phyloP scores from a whole-genome alignment of 2,797 vertebrate species.

The Caiman crocodilus region DNA sequence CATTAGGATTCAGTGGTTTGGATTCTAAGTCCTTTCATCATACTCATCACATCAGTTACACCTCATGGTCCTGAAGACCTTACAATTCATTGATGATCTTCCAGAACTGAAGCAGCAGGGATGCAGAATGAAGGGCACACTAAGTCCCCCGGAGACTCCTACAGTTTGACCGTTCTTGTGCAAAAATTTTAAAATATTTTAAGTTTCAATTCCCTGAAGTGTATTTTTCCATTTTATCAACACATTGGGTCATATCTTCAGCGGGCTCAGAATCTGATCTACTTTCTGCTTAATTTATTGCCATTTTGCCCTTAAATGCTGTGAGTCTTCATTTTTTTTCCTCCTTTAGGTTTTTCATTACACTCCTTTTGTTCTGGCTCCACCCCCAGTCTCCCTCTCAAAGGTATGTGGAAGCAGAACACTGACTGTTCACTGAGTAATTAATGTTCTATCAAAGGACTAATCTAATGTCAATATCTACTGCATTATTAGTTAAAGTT shows the following conservation, averaged over 20 bases:
- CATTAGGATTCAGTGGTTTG: neutral
- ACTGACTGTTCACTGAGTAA: neutral
- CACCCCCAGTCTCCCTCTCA: neutral
- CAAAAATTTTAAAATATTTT: neutral
- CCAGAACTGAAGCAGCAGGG: neutral
- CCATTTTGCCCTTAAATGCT: neutral
- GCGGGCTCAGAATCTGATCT: neutral
- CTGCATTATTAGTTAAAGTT: neutral
- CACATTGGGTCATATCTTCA: neutral
- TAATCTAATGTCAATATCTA: neutral
- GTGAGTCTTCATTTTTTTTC: neutral
- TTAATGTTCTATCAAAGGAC: neutral
- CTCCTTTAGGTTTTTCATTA: neutral
- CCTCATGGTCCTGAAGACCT: neutral
- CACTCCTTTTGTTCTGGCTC: fast-evolving
- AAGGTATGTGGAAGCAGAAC: neutral
- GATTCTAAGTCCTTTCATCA: neutral
- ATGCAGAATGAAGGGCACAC: neutral
- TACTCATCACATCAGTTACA: neutral
- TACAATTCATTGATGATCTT: neutral
- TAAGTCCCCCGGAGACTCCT: neutral
- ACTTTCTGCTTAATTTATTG: neutral
- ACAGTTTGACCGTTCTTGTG: neutral
- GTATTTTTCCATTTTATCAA: neutral
- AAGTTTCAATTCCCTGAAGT: neutral